Base-by-base conservation (phyloP, 1,140 invertebrate species). In the Colletes latitarsis region DNA sequence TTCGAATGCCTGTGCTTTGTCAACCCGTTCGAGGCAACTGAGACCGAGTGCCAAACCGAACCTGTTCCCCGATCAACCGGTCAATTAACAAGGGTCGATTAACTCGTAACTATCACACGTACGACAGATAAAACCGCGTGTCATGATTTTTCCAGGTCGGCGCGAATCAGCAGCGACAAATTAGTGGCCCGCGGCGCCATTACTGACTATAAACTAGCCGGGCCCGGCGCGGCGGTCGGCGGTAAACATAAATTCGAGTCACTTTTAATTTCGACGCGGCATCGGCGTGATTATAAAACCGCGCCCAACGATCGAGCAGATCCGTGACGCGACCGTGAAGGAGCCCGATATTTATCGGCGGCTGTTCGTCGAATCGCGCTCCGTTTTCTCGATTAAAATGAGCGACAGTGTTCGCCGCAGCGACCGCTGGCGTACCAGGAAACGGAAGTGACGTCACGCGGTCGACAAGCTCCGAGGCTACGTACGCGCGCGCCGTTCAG, bases 361-460 rank as follows among this genome's bases (percentile, higher is more conserved):
- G 55, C 5, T 30, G 41, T 63, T 75, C 70, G 70, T 67, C 82
- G 84, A 77, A 79, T 79, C 71, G 66, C 53, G 67, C 46, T 67
- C 64, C 53, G 49, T 85, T 88, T 83, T 77, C 77, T 73, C 86
- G 82, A 89, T 89, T 89, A 85, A 89, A 87, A 89, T 88, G 82
- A 86, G 73, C 86, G 88, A 81, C 88, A 69, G 73, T 83, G 77
- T 81, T 71, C 77, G 49, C 62, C 58, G 84, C 53, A 53, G 71
- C 58, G 53, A 21, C 19, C 63, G 57, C 41, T 53, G 57, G 30
- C 72, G 80, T 81, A 88, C 84, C 87, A 86, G 89, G 88, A 90
- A 89, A 90, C 89, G 89, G 88, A 90, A 90, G 84, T 90, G 89
- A 90, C 89, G 88, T 90, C 89, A 89, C 64, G 30, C 41, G 52